Evolutionary conservation across 2,888 invertebrate species (phyloP), one percentile per base, ranked within the genome.

Genomic region (Netelia fuscicornis): DNA sequence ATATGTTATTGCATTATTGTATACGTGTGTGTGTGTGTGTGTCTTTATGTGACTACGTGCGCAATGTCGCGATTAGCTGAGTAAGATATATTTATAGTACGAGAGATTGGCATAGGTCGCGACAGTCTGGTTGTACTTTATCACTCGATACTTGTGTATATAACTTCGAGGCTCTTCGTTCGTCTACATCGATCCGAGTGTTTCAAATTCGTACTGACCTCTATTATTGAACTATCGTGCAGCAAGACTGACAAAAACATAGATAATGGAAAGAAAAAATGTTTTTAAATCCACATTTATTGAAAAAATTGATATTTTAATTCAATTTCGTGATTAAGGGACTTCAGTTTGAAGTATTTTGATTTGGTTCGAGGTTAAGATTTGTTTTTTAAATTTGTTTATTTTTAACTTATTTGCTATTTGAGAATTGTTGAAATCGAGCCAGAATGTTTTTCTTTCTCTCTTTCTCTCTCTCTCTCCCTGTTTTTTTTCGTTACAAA

Each of bases 71-170:
- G 89, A 91, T 91, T 90, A 90, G 86, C 87, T 82, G 87, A 86
- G 89, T 20, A 60, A 23, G 89, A 89, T 91, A 91, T 93, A 92
- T 92, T 92, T 92, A 72, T 74, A 93, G 91, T 90, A 89, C 76
- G 78, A 37, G n/a, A 89, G 92, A 93, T 93, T 92, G 92, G 91
- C 91, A 91, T 93, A 92, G 92, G 92, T 92, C 92, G 92, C 87
- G 90, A 89, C 60, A 77, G 87, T 84, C 85, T 85, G 81, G 81
- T 79, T 84, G 30, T 86, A 83, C 89, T 89, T 91, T 92, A 92
- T 91, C 91, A 89, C 70, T 44, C 11, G 42, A n/a, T 3, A 30
- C 42, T 11, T 75, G 11, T 72, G 13, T 20, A 64, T 62, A 52
- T 42, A 10, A 88, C 86, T 89, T 87, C 88, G 81, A 84, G 84